Evolutionary conservation across 2,888 invertebrate species (phyloP).

Genomic region (Onchidella celtica): DNA sequence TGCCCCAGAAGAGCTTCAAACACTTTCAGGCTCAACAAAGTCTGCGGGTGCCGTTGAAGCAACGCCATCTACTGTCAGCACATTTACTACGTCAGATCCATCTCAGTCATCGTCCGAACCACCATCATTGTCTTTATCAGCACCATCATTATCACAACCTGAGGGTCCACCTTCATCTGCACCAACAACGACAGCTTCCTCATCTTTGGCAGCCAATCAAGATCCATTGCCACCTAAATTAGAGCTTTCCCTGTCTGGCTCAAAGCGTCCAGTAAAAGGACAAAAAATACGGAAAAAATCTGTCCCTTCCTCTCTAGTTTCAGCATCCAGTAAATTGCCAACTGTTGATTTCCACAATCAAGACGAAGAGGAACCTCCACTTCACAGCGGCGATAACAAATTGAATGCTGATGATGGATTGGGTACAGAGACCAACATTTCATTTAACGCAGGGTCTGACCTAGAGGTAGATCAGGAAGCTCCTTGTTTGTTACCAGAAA

Average conservation of each 20-base stretch:
- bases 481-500: conserved; percentile 40
- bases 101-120: conserved; percentile 7
- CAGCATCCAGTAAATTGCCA: too few relatives aligned
- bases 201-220: background rate
- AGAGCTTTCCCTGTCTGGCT: background rate
- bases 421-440: background rate
- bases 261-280: background rate
- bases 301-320: too few relatives aligned
- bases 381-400: too few relatives aligned
- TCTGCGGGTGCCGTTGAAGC: too few relatives aligned
- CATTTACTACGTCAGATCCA: background rate
- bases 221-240: background rate
- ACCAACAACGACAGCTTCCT: too few relatives aligned
- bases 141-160: too few relatives aligned
- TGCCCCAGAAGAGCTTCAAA: background rate
- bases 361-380: too few relatives aligned
- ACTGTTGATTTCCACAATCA: too few relatives aligned
- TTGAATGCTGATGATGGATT: background rate
- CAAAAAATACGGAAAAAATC: background rate
- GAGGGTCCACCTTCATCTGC: too few relatives aligned
- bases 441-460: background rate
- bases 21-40: conserved; percentile 10
- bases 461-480: conserved; percentile 6
- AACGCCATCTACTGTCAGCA: background rate
- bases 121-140: conserved; percentile 4